phyloP scores from a whole-genome alignment of 35 echinoderm and acorn worm species.

The Lytechinus variegatus region DNA sequence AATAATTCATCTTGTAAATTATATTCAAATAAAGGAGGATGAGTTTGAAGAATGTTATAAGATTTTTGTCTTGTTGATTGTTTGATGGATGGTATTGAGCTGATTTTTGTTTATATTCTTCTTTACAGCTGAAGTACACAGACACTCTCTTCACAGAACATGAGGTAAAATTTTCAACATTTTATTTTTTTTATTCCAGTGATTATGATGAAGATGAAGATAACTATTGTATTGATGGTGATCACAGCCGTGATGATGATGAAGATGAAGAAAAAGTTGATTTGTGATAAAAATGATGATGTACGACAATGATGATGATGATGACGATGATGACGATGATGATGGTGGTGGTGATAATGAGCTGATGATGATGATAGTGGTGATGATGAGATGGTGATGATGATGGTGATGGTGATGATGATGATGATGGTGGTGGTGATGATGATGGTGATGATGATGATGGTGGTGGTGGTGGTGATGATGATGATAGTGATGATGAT shows the following conservation, averaged over 20 bases:
- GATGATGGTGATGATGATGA: conserved; percentile 42
- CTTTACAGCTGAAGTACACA: conserved; percentile 77
- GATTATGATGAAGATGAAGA: too few species aligned
- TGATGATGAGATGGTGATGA: background rate
- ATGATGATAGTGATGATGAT: background rate
- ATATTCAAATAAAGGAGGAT: too few species aligned
- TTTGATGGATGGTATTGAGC: background rate
- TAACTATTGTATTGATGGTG: too few species aligned
- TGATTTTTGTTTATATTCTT: conserved; percentile 40
- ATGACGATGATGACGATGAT: background rate
- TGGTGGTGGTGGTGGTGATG: conserved; percentile 41
- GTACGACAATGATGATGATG: background rate
- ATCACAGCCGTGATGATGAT: background rate
- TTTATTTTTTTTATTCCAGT: too few species aligned
- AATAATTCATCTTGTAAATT: too few species aligned
- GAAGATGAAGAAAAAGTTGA: background rate
- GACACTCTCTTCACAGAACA: conserved; percentile 95
- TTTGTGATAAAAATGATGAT: background rate
- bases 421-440: conserved; percentile 25
- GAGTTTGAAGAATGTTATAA: too few species aligned
- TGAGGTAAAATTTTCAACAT: conserved; percentile 67
- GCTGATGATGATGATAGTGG: too few species aligned
- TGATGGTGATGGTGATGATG: background rate
- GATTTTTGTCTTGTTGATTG: too few species aligned
- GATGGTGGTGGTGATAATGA: too few species aligned